Evolutionary conservation across 2,888 invertebrate species (phyloP), one percentile per base, ranked within the genome.

Genomic region (Tetramorium bicarinatum): DNA sequence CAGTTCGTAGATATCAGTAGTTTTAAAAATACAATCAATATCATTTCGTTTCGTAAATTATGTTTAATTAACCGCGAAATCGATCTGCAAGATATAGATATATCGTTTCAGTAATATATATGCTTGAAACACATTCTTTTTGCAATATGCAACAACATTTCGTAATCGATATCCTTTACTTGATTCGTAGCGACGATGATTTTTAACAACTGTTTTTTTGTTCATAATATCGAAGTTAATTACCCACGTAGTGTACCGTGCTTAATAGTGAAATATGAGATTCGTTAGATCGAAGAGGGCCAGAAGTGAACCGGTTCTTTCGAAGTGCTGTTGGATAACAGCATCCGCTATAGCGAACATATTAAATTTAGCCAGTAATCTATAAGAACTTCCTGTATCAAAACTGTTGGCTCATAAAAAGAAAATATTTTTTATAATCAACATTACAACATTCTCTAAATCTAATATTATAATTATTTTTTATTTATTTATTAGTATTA

Each of bases 221-320:
- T 67, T 86, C 61, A 62, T 56, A 72, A 66, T 66, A 67, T 67
- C 76, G 62, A 79, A 83, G 83, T 82, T 85, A 87, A 87, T 85
- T 85, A 83, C 69, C 81, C 85, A 80, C 85, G 74, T 85, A 82
- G 81, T 83, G 81, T 83, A 62, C 76, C 41, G 59, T 72, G 77
- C 52, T 87, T 83, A 76, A 77, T 67, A 80, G 67, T 87, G 83
- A 87, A 85, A 87, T 87, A 83, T 87, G 81, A 77, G 87, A 83
- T 83, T 83, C 85, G 83, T 84, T 80, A 69, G 59, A 79, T 80
- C 82, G 72, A 76, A 77, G 64, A 85, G 84, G 67, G 67, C 25
- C 69, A 62, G 59, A 80, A 85, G 64, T 81, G 54, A 76, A 80
- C 80, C 85, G 85, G 76, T 80, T 83, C 61, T 64, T 77, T 72